Evolutionary conservation across 2,888 invertebrate species (phyloP).

Genomic region (Chrysopilus asiliformis): DNA sequence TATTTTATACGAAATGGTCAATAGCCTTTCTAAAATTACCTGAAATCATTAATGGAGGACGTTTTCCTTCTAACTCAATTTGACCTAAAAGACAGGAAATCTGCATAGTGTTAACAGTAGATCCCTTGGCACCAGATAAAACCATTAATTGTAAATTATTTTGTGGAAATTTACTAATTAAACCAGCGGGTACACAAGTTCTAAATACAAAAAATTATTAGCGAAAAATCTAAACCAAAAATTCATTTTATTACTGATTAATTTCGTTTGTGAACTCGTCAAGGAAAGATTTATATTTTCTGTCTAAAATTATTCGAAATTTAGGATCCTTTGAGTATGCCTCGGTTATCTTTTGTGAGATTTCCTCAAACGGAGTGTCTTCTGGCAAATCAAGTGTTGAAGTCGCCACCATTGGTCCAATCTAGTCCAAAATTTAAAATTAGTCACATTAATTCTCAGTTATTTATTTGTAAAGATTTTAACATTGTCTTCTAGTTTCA

Average conservation of each 20-base stretch:
- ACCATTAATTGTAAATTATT: conserved; percentile 99
- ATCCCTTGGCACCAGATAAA: conserved; percentile 97
- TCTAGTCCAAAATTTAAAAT: conserved; percentile 21
- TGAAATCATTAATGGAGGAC: conserved; percentile 90
- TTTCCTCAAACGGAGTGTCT: conserved; percentile 42
- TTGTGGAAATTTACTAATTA: conserved; percentile 75
- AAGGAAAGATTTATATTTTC: conserved; percentile 67
- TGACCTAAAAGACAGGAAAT: conserved; percentile 96
- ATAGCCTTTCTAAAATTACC: conserved; percentile 20
- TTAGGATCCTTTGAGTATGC: conserved; percentile 57
- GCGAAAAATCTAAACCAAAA: background rate
- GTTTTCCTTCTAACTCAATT: conserved; percentile 94
- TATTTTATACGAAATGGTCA: too few species aligned
- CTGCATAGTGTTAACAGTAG: conserved; percentile 94
- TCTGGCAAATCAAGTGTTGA: conserved; percentile 55
- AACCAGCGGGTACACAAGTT: conserved; percentile 69
- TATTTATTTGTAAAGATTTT: too few species aligned
- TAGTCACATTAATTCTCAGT: too few species aligned
- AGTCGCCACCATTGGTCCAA: conserved; percentile 50
- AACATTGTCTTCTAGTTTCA: too few species aligned
- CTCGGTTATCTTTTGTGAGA: conserved; percentile 55
- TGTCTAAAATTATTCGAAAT: conserved; percentile 66
- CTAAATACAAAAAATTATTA: too few species aligned
- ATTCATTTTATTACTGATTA: conserved; percentile 46
- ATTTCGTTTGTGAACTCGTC: conserved; percentile 83